Conservation (phyloP, 1,140 invertebrate species). For the Caenorhabditis tropicalis region DNA sequence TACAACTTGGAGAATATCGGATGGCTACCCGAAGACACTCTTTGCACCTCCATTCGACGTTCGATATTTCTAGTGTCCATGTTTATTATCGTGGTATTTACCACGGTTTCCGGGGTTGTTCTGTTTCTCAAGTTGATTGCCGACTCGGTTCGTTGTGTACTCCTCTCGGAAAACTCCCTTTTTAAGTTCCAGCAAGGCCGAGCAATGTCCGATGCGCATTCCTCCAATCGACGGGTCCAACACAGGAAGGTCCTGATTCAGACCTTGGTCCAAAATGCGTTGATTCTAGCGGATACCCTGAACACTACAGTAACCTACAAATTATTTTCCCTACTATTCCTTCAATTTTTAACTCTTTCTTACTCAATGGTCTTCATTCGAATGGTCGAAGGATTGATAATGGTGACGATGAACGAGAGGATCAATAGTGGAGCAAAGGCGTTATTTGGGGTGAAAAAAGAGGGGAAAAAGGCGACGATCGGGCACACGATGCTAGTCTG, state of each 20-base stretch:
- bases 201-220: neutral
- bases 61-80: neutral
- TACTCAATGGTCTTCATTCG: slow-evolving; percentile 15
- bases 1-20: slow-evolving; percentile 8
- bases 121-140: neutral
- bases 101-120: neutral
- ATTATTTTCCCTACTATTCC: neutral
- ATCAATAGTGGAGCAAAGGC: slow-evolving; percentile 13
- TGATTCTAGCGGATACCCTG: neutral
- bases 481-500: neutral
- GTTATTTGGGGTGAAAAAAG: neutral
- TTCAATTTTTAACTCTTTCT: neutral
- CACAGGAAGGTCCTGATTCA: neutral
- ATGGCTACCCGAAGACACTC: neutral
- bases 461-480: neutral
- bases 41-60: neutral
- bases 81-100: neutral
- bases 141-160: neutral
- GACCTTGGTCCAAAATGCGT: neutral
- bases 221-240: neutral
- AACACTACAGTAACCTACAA: slow-evolving; percentile 6
- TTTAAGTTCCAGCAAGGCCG: neutral
- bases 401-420: slow-evolving; percentile 17
- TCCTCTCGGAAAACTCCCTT: neutral
- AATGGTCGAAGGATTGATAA: neutral